phyloP scores from a whole-genome alignment of 2,888 invertebrate genomes.

The Frankliniella fusca region DNA sequence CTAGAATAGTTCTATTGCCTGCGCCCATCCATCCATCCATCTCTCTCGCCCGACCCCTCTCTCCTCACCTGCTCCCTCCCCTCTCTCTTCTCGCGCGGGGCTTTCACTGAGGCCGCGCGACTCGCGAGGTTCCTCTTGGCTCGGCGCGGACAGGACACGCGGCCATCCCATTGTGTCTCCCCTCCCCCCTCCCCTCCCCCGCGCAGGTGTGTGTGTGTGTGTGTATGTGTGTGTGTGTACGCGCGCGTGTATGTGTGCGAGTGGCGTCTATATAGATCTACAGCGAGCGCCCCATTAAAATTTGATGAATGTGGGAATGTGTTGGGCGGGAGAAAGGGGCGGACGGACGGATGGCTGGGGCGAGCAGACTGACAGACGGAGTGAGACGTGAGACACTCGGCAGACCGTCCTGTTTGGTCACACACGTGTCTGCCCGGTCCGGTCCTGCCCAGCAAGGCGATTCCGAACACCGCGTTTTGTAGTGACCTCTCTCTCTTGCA shows the following conservation, averaged over 20 bases:
- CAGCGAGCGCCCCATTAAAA: constrained; percentile 15
- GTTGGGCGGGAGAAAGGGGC: background rate
- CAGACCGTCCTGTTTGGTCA: no score
- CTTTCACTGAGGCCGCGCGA: background rate
- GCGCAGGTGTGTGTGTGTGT: background rate
- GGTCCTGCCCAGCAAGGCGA: no score
- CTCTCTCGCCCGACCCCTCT: background rate
- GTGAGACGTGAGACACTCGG: no score
- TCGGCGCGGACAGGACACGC: background rate
- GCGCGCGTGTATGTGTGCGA: background rate
- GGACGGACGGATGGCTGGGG: no score
- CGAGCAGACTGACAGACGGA: no score
- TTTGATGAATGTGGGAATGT: constrained; percentile 15
- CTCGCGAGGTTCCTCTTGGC: background rate
- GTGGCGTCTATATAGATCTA: constrained; percentile 1
- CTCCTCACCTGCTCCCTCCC: background rate
- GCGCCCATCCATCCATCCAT: background rate
- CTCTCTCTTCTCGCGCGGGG: background rate
- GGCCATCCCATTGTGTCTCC: background rate
- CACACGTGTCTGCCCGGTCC: no score
- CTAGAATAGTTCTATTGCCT: no score
- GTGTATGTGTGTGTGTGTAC: no score
- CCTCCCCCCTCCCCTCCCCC: no score
- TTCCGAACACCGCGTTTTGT: no score
- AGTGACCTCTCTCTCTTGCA: no score